Evolutionary conservation across 2,797 vertebrate species (phyloP).

Genomic region (Halcyon leucocephala): DNA sequence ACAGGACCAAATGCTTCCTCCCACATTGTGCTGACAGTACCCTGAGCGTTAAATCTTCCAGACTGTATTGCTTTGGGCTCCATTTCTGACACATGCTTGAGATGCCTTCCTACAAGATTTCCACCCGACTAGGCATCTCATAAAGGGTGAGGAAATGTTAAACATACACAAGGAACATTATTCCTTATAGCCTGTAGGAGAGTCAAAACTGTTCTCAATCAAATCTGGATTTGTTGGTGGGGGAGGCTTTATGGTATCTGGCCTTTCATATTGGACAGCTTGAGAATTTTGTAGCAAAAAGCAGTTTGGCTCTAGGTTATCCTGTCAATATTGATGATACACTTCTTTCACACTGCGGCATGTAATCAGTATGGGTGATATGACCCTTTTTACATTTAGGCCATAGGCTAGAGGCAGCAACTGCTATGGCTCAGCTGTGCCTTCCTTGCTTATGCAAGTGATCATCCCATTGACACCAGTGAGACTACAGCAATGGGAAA

Average conservation of each 20-base stretch:
- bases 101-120: background rate
- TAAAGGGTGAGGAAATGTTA: background rate
- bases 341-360: background rate
- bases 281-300: background rate
- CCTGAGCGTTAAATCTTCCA: background rate
- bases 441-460: background rate
- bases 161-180: background rate
- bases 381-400: background rate
- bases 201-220: background rate
- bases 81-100: background rate
- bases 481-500: background rate
- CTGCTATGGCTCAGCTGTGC: background rate
- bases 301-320: background rate
- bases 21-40: background rate
- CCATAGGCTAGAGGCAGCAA: background rate
- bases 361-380: background rate
- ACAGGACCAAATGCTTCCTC: background rate
- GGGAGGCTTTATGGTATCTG: background rate
- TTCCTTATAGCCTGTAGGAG: background rate
- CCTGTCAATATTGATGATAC: background rate
- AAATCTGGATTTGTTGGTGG: slow-evolving; percentile 4
- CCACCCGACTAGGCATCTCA: background rate
- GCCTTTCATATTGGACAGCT: background rate
- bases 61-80: background rate
- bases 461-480: background rate